A percentile compares a stretch with the other conserved stretches of the same genome.
Evolutionary conservation across 1,140 invertebrate species (phyloP).

Genomic region (Diachasmimorpha longicaudata): DNA sequence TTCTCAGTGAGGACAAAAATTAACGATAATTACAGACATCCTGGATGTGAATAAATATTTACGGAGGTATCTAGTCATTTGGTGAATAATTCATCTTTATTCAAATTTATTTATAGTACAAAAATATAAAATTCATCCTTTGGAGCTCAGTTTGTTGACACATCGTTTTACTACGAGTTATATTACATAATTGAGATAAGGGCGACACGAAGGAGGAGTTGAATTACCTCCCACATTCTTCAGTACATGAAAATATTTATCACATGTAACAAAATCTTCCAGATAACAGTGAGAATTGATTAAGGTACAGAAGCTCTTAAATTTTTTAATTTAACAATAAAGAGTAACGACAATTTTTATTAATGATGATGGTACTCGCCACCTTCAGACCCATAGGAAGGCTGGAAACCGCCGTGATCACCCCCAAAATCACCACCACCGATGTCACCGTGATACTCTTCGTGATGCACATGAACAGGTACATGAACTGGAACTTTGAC

Average conservation of each 20-base stretch:
- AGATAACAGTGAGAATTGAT: neutral
- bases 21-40: neutral
- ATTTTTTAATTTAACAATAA: neutral
- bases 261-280: neutral
- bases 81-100: neutral
- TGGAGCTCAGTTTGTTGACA: neutral
- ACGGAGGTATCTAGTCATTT: neutral
- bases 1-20: neutral
- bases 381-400: neutral
- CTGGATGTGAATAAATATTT: neutral
- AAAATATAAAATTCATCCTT: constrained; percentile 5
- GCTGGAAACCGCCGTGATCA: constrained; percentile 18
- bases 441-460: constrained; percentile 40
- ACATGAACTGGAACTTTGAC: constrained; percentile 74
- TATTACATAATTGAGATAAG: neutral
- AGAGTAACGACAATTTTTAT: neutral
- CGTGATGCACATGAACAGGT: constrained; percentile 62
- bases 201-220: neutral
- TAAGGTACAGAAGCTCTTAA: neutral
- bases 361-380: neutral
- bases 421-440: constrained; percentile 31
- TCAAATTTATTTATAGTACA: constrained; percentile 1
- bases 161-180: neutral
- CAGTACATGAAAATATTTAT: neutral
- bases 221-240: neutral